Base-by-base conservation (phyloP, 2,888 invertebrate species). In the Drosophila pseudotalamancana region DNA sequence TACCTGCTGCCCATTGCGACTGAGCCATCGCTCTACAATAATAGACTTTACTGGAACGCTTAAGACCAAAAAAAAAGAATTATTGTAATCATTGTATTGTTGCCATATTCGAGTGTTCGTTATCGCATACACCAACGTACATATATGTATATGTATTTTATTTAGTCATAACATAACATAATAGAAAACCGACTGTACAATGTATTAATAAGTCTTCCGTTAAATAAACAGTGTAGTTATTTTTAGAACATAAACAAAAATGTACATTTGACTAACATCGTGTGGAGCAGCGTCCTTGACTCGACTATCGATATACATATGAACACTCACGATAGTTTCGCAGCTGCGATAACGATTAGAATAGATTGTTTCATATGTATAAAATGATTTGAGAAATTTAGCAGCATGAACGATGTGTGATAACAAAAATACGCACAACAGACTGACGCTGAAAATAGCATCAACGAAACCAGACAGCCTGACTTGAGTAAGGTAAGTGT, bases 1-100 rank as follows among this genome's bases (percentile, higher is more conserved):
- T 91, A 94, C 34, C 90, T 98, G 29, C 92, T 98, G 31, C 93
- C 93, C 43, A 95, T 97, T 0, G 90, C 97, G 57, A 98, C 98
- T 0, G 82, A 93, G 72, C 97, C 97, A 0, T 87, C 90, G 8
- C 92, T 94, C 76, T 95, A 94, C 78, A 91, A 92, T 50, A 95
- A 95, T 79, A 92, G 92, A 88, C 90, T 95, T 65, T 93, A 93
- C 84, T 94, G 94, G 93, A 82, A 85, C 27, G 61, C 42, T 45
- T 68, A 68, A 40, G 1, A 4, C 5, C 11, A 5, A 27, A 21
- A 9, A 25, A 11, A 19, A 19, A n/a, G n/a, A 6, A 50, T 19
- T 12, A 32, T 18, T 12, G 4, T 9, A 32, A 11, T 43, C 21
- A 37, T 25, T 35, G 27, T 55, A 62, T 60, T 72, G 76, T 65